phyloP scores from a whole-genome alignment of 2,888 invertebrate species.

The Acanthococcus lagerstroemiae region DNA sequence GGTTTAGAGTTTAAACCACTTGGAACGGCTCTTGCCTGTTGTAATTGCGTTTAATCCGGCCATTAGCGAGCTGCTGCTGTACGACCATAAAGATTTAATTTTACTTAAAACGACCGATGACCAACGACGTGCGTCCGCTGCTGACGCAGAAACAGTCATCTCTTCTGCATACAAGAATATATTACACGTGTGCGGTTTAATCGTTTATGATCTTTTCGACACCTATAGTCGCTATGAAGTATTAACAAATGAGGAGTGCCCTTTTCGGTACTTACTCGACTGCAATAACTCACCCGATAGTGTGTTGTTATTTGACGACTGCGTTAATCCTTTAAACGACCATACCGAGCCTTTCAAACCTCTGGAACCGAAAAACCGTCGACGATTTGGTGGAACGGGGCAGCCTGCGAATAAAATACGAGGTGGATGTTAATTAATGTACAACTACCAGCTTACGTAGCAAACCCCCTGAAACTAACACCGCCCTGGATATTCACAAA shows the following conservation, averaged over 20 bases:
- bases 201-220: no score
- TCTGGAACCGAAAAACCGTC: conserved; percentile 73
- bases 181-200: no score
- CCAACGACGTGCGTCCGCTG: conserved; percentile 52
- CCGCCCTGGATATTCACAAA: not conserved
- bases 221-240: no score
- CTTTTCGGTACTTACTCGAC: no score
- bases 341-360: conserved; percentile 64
- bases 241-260: no score
- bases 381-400: conserved; percentile 67
- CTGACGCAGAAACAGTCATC: conserved; percentile 45
- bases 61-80: conserved; percentile 25
- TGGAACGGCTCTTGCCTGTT: conserved; percentile 20
- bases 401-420: conserved; percentile 49
- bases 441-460: no score
- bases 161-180: conserved; percentile 8
- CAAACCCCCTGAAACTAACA: not conserved
- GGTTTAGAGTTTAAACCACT: no score
- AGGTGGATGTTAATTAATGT: not conserved
- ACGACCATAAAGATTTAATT: conserved; percentile 74
- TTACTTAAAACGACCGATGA: conserved; percentile 73
- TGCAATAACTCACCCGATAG: conserved; percentile 15
- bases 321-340: conserved; percentile 23
- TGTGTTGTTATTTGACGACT: conserved; percentile 21
- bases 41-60: conserved; percentile 21